These are phyloP conservation scores for Cataglyphis altisquamis DNA, from an alignment of 2,888 invertebrate species.

Conservation along the genomic window DNA sequence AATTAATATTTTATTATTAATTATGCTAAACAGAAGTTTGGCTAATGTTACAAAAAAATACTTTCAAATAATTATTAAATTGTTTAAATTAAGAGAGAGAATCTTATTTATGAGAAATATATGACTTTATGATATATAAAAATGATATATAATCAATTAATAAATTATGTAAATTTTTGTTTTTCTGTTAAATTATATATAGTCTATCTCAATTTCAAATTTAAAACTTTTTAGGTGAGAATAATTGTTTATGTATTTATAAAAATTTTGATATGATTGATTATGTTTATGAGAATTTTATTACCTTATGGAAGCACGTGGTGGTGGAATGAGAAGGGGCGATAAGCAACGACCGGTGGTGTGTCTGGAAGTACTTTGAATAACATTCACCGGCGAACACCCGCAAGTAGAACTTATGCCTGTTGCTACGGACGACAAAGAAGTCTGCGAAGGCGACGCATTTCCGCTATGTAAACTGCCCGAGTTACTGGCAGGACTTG, in stretches of 20 bases:
- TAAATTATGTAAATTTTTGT: not conserved
- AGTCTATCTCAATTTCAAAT: not conserved
- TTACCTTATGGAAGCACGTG: slow-evolving; percentile 86
- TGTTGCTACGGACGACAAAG: slow-evolving; percentile 89
- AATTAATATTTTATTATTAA: not conserved
- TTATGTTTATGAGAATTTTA: not conserved
- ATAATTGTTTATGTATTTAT: not conserved
- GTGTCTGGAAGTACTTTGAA: slow-evolving; percentile 70
- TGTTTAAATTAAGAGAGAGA: not conserved
- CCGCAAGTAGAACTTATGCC: slow-evolving; percentile 85
- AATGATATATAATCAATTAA: slow-evolving; percentile 2
- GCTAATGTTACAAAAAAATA: not conserved
- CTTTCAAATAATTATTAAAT: not conserved
- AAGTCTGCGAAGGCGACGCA: slow-evolving; percentile 91
- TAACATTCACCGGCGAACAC: slow-evolving; percentile 75
- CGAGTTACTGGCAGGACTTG: slow-evolving; percentile 87
- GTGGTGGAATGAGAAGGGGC: slow-evolving; percentile 92
- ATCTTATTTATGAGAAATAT: not conserved
- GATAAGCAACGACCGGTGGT: slow-evolving; percentile 89
- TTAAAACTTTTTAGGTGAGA: not conserved
- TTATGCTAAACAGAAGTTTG: not conserved
- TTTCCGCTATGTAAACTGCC: slow-evolving; percentile 86
- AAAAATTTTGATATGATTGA: slow-evolving; percentile 1
- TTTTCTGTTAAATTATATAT: not conserved
- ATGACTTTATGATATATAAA: not conserved